Evolutionary conservation across 2,797 vertebrate genomes (phyloP), one percentile per base, ranked within the genome.

Genomic region (Gallirallus australis): DNA sequence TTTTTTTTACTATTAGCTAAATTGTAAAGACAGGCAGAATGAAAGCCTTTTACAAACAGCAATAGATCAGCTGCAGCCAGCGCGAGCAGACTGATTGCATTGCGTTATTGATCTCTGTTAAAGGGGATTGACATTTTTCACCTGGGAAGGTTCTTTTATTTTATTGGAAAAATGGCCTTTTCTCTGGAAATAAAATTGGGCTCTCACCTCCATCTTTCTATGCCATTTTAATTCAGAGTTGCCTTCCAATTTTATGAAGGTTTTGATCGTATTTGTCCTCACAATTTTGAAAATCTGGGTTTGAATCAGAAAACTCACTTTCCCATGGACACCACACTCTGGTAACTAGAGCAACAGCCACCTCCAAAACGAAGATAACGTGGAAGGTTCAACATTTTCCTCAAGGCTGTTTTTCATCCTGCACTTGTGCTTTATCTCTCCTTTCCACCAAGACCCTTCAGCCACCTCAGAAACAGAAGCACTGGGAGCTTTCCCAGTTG

Each of bases 21-120:
- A 18, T 37, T 78, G 90, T 70, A 78, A 90, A 85, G 90, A 69
- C 65, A 68, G 85, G 56, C 82, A 88, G 87, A 84, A 69, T 1
- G 18, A 93, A 95, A 95, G 79, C 69, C 59, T 77, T 93, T 35
- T 54, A 70, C 91, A 95, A 91, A 96, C 93, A 94, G 79, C 89
- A 56, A 79, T 70, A 87, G 85, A 93, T 88, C 93, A 97, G 72
- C 3, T 3, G 48, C 85, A 53, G 89, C 19, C 1, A 2, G 69
- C 65, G 21, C 12, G 77, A 92, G 72, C 25, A 56, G 7, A 19
- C 54, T 30, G 79, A 91, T 88, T 75, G 69, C 56, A 63, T 76
- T 1, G 2, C 11, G 9, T 90, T 96, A 94, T 94, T 91, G 95
- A 96, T 96, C 91, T 65, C 94, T 88, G 65, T 5, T 57, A 59